Evolutionary conservation across 2,888 invertebrate species (phyloP), one percentile per base, ranked within the genome.

Genomic region (Seira musarum): DNA sequence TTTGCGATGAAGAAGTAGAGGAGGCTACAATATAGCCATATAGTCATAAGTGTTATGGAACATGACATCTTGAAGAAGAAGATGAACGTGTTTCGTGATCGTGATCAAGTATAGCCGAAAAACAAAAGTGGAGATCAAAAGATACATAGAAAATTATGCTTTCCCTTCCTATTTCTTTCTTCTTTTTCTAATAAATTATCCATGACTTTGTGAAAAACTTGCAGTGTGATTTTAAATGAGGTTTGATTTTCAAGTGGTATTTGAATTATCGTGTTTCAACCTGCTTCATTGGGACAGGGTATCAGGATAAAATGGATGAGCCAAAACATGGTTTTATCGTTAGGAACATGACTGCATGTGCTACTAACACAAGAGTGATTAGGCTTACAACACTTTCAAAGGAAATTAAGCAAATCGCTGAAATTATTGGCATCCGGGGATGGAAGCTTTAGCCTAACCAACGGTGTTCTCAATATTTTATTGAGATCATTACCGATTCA

Each of bases 401-500:
- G 53, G 53, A 53, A 53, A 53, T 53, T 3, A 53, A 53, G 53
- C 53, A 53, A 53, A 53, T 53, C 53, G 15, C 53, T 3, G 53
- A 53, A 64, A 64, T 63, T 76, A 69, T 69, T 64, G 64, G 57
- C 64, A 76, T 64, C 46, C 67, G 69, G 53, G 22, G 19, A 13
- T 21, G 22, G n/a, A 46, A 17, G 8, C 8, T 53, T 30, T 35
- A 40, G 13, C 40, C 13, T 40, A 13, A 40, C 6, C 40, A 13
- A 40, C 53, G 13, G 53, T 8, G 53, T 53, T 13, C 53, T 60
- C 22, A 53, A 70, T 63, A 60, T 63, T 67, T 67, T 35, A 74
- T 66, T 53, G 30, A 57, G 64, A 57, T 30, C 70, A 53, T 70
- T 35, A 77, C 10, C n/a, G 69, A 76, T 63, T 68, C 69, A 68